Evolutionary conservation across 2,113 vertebrate genomes (phyloP).

Genomic region (Dryoscopus gambensis): DNA sequence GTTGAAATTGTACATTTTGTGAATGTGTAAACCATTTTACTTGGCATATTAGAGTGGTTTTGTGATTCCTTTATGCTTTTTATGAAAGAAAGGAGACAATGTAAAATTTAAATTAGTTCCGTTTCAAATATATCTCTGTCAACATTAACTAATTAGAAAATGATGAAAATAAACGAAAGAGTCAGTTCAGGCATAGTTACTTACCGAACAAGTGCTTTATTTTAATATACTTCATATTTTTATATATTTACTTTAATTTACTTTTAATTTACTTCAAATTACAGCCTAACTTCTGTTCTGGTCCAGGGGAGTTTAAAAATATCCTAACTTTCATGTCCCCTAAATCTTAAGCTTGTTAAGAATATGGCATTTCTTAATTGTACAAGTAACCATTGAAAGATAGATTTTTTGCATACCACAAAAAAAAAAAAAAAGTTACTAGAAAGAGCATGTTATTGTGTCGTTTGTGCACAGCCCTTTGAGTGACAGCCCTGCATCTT

Average conservation of each 20-base stretch:
- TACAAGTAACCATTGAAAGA: background rate
- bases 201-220: background rate
- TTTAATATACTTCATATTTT: background rate
- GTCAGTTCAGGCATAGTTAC: background rate
- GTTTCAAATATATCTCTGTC: background rate
- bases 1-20: background rate
- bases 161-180: background rate
- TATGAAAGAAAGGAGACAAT: background rate
- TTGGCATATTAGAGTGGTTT: background rate
- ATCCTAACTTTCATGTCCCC: background rate
- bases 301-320: background rate
- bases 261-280: background rate
- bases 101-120: background rate
- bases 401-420: background rate
- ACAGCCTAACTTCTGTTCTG: background rate
- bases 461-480: background rate
- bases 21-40: background rate
- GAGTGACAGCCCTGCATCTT: background rate
- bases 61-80: background rate
- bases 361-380: background rate
- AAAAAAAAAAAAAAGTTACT: too few relatives aligned
- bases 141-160: background rate
- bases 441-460: background rate
- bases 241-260: background rate
- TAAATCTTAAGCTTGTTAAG: background rate